phyloP scores from a whole-genome alignment of 2,797 vertebrate genomes.

The Clarias fuscus region DNA sequence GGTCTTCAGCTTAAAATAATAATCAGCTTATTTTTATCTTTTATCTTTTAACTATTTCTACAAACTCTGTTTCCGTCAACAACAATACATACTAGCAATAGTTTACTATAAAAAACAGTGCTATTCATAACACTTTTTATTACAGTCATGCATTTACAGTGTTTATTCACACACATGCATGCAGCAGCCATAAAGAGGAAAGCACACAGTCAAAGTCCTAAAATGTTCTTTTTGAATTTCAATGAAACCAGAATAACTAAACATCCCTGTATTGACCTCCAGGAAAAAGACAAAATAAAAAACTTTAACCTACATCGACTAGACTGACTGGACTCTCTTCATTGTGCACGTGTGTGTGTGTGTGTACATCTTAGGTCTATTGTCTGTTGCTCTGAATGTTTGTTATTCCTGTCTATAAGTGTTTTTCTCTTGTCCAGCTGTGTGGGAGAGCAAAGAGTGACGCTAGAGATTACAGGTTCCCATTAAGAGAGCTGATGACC shows the following conservation, averaged over 20 bases:
- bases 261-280: neutral
- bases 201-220: neutral
- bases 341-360: neutral
- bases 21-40: too few species aligned
- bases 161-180: too few species aligned
- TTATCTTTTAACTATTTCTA: too few species aligned
- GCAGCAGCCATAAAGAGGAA: neutral
- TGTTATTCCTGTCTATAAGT: constrained; percentile 42
- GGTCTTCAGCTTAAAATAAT: too few species aligned
- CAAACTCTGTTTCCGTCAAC: too few species aligned
- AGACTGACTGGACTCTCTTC: neutral
- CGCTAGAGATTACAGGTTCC: constrained; percentile 52
- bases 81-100: too few species aligned
- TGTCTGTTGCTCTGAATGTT: constrained; percentile 45
- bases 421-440: constrained; percentile 57
- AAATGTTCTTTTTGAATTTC: neutral
- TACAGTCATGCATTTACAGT: too few species aligned
- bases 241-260: neutral
- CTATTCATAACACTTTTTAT: too few species aligned
- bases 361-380: constrained; percentile 37
- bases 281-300: neutral
- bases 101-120: too few species aligned
- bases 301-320: neutral
- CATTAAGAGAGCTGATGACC: constrained; percentile 67
- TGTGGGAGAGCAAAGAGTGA: constrained; percentile 56